phyloP scores from a whole-genome alignment of 2,113 vertebrate genomes.

The Zingel zingel region DNA sequence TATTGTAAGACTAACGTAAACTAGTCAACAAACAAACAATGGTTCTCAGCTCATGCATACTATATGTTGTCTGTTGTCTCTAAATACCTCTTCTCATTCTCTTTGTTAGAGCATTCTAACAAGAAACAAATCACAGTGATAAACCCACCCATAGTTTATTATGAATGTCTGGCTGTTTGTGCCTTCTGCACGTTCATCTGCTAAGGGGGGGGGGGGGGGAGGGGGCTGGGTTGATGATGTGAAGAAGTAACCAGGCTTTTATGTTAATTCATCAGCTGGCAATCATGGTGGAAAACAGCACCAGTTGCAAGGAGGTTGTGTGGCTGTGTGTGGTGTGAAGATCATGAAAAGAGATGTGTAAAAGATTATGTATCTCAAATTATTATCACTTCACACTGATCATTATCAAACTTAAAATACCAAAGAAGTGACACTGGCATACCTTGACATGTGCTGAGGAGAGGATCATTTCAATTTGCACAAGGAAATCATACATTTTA shows the following conservation, averaged over 20 bases:
- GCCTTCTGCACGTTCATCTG: constrained; percentile 70
- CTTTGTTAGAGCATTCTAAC: constrained; percentile 19
- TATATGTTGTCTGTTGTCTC: constrained; percentile 6
- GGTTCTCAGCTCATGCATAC: background rate
- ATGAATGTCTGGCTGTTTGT: constrained; percentile 61
- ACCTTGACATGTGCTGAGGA: no score
- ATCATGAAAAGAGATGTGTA: constrained; percentile 3
- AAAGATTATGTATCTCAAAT: background rate
- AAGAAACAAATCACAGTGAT: constrained; percentile 44
- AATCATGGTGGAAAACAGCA: constrained; percentile 32
- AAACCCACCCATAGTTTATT: constrained; percentile 57
- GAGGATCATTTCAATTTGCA: no score
- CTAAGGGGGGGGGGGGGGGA: constrained; percentile 16
- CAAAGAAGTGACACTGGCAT: background rate
- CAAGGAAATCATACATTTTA: no score
- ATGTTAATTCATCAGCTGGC: constrained; percentile 47
- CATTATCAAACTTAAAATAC: background rate
- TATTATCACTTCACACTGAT: constrained; percentile 7
- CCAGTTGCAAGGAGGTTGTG: constrained; percentile 1
- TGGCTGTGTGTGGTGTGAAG: constrained; percentile 18
- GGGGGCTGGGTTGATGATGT: constrained; percentile 44
- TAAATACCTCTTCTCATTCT: constrained; percentile 12
- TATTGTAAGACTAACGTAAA: background rate
- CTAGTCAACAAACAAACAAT: background rate
- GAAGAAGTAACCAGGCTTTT: constrained; percentile 44